These are phyloP conservation scores for Lerema accius DNA, from an alignment of 1,140 invertebrate species.

Conservation along the genomic window DNA sequence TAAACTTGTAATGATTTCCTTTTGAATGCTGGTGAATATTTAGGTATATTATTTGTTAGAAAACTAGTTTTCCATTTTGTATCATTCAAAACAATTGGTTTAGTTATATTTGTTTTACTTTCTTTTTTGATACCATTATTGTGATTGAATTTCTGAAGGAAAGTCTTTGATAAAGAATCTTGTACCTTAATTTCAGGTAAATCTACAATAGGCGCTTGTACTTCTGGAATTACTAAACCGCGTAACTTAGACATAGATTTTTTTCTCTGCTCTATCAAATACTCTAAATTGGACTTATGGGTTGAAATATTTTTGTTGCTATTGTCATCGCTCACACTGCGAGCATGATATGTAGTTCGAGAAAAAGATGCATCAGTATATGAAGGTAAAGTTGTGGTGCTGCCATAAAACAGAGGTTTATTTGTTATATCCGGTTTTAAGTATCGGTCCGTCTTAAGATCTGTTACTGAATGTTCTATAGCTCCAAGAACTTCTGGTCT, in stretches of 20 bases:
- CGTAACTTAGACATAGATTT: conserved; percentile 92
- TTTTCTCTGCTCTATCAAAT: conserved; percentile 90
- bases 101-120: conserved; percentile 47
- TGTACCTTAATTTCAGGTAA: conserved; percentile 92
- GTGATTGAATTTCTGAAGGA: conserved; percentile 55
- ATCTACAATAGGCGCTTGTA: conserved; percentile 82
- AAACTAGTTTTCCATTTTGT: conserved; percentile 82
- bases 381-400: conserved; percentile 67
- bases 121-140: conserved; percentile 51
- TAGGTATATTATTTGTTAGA: conserved; percentile 85
- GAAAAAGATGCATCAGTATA: conserved; percentile 50
- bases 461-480: conserved; percentile 49
- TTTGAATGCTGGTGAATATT: conserved; percentile 93
- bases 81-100: conserved; percentile 56
- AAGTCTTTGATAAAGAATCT: conserved; percentile 67
- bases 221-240: conserved; percentile 93
- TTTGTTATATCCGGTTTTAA: conserved; percentile 49
- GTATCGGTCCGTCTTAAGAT: conserved; percentile 47
- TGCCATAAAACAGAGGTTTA: conserved; percentile 75
- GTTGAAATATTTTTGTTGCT: conserved; percentile 67
- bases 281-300: conserved; percentile 84
- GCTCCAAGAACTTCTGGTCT: conserved; percentile 73
- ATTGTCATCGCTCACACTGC: conserved; percentile 76
- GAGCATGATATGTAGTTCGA: conserved; percentile 59
- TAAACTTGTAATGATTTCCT: conserved; percentile 88